Evolutionary conservation across 2,113 vertebrate species (phyloP).

Genomic region (Eulemur macaco): DNA sequence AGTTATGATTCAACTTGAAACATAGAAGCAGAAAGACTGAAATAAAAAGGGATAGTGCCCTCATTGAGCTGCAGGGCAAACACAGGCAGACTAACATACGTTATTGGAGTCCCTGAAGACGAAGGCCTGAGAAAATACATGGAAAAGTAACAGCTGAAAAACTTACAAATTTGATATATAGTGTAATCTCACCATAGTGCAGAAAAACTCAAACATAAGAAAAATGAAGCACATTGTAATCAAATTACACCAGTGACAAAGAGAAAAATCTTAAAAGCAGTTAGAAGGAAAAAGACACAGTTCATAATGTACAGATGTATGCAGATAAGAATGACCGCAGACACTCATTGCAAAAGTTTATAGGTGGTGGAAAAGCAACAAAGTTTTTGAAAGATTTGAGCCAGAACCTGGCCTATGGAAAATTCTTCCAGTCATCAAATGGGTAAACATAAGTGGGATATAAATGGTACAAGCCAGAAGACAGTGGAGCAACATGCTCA

Average conservation of each 20-base stretch:
- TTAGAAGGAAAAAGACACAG: background rate
- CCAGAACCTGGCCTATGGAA: background rate
- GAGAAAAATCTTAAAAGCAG: background rate
- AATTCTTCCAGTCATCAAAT: background rate
- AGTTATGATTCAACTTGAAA: background rate
- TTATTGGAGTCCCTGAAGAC: background rate
- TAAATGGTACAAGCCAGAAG: background rate
- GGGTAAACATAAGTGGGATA: background rate
- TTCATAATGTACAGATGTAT: background rate
- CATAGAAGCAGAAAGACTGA: background rate
- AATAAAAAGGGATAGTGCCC: background rate
- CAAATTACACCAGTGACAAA: background rate
- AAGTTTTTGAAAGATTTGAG: background rate
- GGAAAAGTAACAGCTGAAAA: background rate
- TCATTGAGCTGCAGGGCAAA: background rate
- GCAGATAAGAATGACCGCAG: background rate
- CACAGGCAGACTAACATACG: background rate
- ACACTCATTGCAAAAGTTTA: background rate
- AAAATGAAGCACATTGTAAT: background rate
- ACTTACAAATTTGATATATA: background rate
- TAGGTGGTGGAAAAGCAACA: background rate
- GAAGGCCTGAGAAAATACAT: background rate
- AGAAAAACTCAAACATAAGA: background rate
- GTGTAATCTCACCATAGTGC: background rate
- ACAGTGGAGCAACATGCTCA: fast-evolving